These are phyloP conservation scores for Gobio gobio DNA, from an alignment of 2,113 vertebrate species.

Conservation along the genomic window DNA sequence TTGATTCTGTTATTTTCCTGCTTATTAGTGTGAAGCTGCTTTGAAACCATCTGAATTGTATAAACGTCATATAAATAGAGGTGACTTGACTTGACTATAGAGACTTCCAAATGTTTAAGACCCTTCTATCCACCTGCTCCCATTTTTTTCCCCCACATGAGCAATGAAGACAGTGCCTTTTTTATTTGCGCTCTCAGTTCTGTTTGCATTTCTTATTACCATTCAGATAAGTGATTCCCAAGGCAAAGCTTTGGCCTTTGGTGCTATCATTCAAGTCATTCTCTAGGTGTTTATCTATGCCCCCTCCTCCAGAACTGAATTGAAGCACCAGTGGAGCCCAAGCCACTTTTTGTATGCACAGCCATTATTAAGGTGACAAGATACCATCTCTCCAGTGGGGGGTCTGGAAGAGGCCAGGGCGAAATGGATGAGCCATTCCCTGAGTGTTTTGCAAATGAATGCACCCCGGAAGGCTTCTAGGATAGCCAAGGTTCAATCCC, in stretches of 20 bases:
- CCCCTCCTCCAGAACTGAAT: slow-evolving; percentile 48
- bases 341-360: slow-evolving; percentile 63
- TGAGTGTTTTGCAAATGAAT: slow-evolving; percentile 75
- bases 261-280: slow-evolving; percentile 63
- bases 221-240: slow-evolving; percentile 62
- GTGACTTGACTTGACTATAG: background rate
- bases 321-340: slow-evolving; percentile 54
- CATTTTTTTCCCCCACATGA: slow-evolving; percentile 54
- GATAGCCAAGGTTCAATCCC: slow-evolving; percentile 69
- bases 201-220: slow-evolving; percentile 57
- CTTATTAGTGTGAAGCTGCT: background rate
- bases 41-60: background rate
- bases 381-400: slow-evolving; percentile 65
- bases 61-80: background rate
- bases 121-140: slow-evolving; percentile 27
- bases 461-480: slow-evolving; percentile 72
- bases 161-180: slow-evolving; percentile 58
- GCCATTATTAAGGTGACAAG: slow-evolving; percentile 66
- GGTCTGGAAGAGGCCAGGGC: slow-evolving; percentile 64
- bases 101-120: slow-evolving; percentile 2
- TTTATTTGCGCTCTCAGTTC: slow-evolving; percentile 56
- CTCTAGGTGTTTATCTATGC: slow-evolving; percentile 59
- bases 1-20: no score
- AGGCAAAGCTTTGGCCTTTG: slow-evolving; percentile 60
- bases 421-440: slow-evolving; percentile 67